Evolutionary conservation across 2,113 vertebrate species (phyloP).

Genomic region (Heterocephalus glaber): DNA sequence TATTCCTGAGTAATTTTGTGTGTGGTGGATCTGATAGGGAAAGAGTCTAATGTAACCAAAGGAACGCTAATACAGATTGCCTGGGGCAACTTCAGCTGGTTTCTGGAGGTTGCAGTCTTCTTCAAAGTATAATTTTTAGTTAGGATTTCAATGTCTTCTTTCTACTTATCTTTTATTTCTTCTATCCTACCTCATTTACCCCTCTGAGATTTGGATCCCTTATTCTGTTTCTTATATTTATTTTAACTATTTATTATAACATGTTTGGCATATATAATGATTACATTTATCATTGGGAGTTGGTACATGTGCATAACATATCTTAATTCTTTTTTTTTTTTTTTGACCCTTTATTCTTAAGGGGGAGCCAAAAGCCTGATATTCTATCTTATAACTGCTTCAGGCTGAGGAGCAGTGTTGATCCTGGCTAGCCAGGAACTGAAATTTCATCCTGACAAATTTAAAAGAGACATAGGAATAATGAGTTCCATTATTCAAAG

Average conservation of each 20-base stretch:
- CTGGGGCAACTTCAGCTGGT: too few species aligned
- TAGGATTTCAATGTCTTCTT: background rate
- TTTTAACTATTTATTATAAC: background rate
- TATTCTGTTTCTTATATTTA: background rate
- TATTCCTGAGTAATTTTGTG: too few species aligned
- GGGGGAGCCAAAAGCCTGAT: background rate
- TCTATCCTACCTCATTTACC: background rate
- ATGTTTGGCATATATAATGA: background rate
- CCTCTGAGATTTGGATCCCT: background rate
- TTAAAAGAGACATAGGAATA: background rate
- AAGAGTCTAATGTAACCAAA: too few species aligned
- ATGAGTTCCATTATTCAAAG: background rate
- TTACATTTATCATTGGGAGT: background rate
- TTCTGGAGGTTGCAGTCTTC: too few species aligned
- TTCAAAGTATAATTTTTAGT: background rate
- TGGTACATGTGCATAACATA: background rate
- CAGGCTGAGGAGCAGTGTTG: background rate
- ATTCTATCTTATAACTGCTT: background rate
- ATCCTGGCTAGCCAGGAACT: background rate
- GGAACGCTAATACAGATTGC: too few species aligned
- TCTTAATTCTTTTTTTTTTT: background rate
- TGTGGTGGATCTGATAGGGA: too few species aligned
- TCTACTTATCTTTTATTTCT: background rate
- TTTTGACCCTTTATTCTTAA: background rate
- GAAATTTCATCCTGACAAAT: background rate